A percentile compares a stretch with the other conserved stretches of the same genome.
Evolutionary conservation across 2,888 invertebrate genomes (phyloP).

Genomic region (Machimus atricapillus): DNA sequence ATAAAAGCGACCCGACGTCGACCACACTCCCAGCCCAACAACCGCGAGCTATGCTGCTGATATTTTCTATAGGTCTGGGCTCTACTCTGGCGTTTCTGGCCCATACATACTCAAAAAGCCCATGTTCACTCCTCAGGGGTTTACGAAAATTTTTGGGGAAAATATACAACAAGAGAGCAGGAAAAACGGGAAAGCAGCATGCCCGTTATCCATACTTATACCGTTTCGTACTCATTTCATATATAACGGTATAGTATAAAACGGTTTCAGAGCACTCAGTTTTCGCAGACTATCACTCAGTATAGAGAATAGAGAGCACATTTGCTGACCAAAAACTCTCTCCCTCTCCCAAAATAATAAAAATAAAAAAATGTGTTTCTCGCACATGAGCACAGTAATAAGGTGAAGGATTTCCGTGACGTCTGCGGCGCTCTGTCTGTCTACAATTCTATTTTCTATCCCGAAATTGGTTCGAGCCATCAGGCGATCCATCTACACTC

Average conservation of each 20-base stretch:
- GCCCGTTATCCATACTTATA: not conserved
- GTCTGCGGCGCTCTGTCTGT: slow-evolving; percentile 1
- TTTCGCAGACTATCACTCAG: not conserved
- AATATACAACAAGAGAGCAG: not conserved
- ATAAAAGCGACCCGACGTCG: not conserved
- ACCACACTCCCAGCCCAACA: not conserved
- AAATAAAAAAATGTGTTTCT: not conserved
- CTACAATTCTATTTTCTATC: slow-evolving; percentile 17
- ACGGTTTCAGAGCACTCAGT: not conserved
- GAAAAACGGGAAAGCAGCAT: not conserved
- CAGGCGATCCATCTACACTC: not conserved
- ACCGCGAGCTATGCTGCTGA: not conserved
- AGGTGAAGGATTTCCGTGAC: slow-evolving; percentile 39
- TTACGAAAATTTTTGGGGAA: not conserved
- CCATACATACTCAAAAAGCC: not conserved
- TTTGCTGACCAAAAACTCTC: not conserved
- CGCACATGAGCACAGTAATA: slow-evolving; percentile 34
- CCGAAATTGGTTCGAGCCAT: not conserved
- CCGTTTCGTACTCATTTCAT: not conserved
- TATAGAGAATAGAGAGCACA: not conserved
- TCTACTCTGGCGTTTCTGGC: not conserved
- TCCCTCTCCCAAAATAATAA: not conserved
- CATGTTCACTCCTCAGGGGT: not conserved
- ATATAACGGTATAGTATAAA: not conserved
- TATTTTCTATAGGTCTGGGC: not conserved